A percentile compares a stretch with the other conserved stretches of the same genome.
Conservation (phyloP, 2,797 vertebrate genomes). For the Eulemur rubriventer region DNA sequence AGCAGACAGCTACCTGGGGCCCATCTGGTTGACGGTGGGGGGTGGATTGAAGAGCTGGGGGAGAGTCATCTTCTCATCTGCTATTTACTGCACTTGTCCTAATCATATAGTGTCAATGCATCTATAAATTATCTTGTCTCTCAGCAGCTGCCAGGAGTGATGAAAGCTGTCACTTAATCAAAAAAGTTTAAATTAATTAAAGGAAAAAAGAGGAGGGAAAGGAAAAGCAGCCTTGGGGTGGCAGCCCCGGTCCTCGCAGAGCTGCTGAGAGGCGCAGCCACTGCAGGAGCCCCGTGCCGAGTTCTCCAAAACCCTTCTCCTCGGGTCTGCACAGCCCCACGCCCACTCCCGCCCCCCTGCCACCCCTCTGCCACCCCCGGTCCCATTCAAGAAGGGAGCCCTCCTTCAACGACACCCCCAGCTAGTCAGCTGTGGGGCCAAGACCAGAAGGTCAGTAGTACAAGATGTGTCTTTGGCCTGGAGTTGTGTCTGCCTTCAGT, state of each 20-base stretch:
- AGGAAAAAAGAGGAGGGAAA: neutral
- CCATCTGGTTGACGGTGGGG: neutral
- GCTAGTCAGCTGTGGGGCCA: neutral
- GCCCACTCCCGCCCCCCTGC: neutral
- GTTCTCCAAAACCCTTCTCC: neutral
- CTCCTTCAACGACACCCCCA: accelerated
- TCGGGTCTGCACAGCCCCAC: too few species aligned
- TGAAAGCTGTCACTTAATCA: constrained; percentile 84
- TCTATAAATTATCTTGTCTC: constrained; percentile 84
- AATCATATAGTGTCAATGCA: constrained; percentile 77
- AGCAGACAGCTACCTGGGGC: neutral
- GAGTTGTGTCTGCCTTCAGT: neutral
- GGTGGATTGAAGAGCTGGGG: neutral
- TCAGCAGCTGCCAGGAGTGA: constrained; percentile 73
- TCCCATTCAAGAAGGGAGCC: too few species aligned
- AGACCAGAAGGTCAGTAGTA: neutral
- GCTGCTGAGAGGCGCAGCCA: neutral
- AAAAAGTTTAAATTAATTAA: constrained; percentile 82
- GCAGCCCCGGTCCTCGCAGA: constrained; percentile 5
- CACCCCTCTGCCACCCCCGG: neutral
- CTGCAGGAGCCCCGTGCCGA: neutral
- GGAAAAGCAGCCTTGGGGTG: constrained; percentile 35
- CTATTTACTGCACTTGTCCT: constrained; percentile 80
- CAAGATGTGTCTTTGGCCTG: neutral
- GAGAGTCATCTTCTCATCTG: constrained; percentile 67